phyloP scores from a whole-genome alignment of 1,140 invertebrate species.

The honey bee (Apis mellifera) region Amel_HAv3.1 CM009943.2:5776001-5776500 shows the following conservation, averaged over 20 bases:
- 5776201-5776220: too few species aligned
- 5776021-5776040: background rate
- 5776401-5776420: background rate
- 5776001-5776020: conserved; percentile 23
- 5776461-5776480: conserved; percentile 5
- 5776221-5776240: too few species aligned
- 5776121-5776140: too few species aligned
- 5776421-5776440: background rate
- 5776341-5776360: background rate
- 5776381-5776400: background rate
- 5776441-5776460: background rate
- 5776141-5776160: background rate
- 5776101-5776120: conserved; percentile 14
- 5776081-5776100: background rate
- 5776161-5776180: too few species aligned
- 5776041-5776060: conserved; percentile 7
- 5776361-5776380: too few species aligned
- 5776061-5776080: conserved; percentile 7
- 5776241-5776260: too few species aligned
- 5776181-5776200: too few species aligned
- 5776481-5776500: background rate
- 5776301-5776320: too few species aligned
- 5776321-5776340: too few species aligned
- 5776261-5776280: too few species aligned
- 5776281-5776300: too few species aligned